These are phyloP conservation scores for Albula glossodonta DNA, from an alignment of 2,113 vertebrate species.

Conservation along the genomic window DNA sequence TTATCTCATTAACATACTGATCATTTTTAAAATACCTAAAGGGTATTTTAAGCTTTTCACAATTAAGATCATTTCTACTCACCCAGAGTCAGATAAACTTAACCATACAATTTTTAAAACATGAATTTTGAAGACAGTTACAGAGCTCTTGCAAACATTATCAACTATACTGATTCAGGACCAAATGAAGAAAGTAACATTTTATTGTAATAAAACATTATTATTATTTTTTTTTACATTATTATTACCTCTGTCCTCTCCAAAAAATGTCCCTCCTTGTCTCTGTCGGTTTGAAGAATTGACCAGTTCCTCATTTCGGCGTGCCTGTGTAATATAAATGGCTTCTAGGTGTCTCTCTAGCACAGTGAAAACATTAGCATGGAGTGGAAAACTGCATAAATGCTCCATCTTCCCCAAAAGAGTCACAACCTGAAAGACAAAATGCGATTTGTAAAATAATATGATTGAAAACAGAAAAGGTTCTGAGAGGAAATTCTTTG, in stretches of 20 bases:
- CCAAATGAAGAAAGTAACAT: not conserved
- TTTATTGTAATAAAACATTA: not conserved
- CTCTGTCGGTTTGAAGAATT: conserved; percentile 55
- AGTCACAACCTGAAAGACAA: conserved; percentile 57
- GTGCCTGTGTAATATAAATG: conserved; percentile 55
- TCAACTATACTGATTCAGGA: not conserved
- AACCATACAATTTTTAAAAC: no score
- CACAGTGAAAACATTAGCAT: conserved; percentile 54
- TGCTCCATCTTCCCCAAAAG: conserved; percentile 66
- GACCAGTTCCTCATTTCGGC: conserved; percentile 56
- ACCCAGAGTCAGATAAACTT: no score
- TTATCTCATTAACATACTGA: no score
- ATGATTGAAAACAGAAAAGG: not conserved
- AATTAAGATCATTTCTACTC: no score
- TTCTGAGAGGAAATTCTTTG: not conserved
- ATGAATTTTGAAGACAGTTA: no score
- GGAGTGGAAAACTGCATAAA: conserved; percentile 53
- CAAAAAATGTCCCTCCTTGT: conserved; percentile 47
- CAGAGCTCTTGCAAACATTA: no score
- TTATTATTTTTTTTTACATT: no score
- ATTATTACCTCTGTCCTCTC: conserved; percentile 62
- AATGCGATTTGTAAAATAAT: not conserved
- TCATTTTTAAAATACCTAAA: no score
- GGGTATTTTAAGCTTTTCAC: no score
- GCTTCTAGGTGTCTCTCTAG: conserved; percentile 63